phyloP scores from a whole-genome alignment of 2,113 vertebrate genomes.

The Lucifuga dentata region DNA sequence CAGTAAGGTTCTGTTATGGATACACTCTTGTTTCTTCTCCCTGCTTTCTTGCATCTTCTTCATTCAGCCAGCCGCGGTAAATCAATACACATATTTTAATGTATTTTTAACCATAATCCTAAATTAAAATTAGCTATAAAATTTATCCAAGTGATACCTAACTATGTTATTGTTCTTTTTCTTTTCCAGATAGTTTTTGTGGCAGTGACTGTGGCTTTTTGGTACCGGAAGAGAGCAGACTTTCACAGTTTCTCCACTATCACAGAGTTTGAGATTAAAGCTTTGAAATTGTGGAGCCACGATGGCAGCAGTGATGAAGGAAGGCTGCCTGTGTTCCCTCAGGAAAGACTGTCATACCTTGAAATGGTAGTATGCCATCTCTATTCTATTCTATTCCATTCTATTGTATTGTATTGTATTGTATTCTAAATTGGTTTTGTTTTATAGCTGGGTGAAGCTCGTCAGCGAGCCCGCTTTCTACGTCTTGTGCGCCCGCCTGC shows the following conservation, averaged over 20 bases:
- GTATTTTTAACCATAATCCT: background rate
- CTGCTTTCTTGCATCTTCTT: slow-evolving; percentile 81
- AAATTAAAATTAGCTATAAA: background rate
- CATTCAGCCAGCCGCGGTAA: slow-evolving; percentile 84
- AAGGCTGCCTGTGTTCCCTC: background rate
- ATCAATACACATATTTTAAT: background rate
- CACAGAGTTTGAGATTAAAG: slow-evolving; percentile 37
- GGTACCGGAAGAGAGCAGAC: slow-evolving; percentile 50
- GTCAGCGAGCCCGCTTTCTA: slow-evolving; percentile 79
- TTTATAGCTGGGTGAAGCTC: slow-evolving; percentile 77
- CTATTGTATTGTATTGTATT: background rate
- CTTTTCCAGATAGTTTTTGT: slow-evolving; percentile 76
- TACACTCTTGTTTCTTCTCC: slow-evolving; percentile 81
- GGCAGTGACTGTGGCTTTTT: slow-evolving; percentile 75
- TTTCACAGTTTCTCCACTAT: slow-evolving; percentile 52
- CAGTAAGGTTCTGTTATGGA: slow-evolving; percentile 78
- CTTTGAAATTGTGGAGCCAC: slow-evolving; percentile 38
- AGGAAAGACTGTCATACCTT: slow-evolving; percentile 27
- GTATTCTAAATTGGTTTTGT: slow-evolving; percentile 22
- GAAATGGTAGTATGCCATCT: slow-evolving; percentile 70
- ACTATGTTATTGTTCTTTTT: background rate
- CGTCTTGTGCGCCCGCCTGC: slow-evolving; percentile 75
- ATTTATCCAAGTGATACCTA: background rate
- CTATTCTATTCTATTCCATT: background rate
- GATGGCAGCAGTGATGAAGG: background rate